Evolutionary conservation across 2,888 invertebrate species (phyloP).

Genomic region (Catocala nupta): DNA sequence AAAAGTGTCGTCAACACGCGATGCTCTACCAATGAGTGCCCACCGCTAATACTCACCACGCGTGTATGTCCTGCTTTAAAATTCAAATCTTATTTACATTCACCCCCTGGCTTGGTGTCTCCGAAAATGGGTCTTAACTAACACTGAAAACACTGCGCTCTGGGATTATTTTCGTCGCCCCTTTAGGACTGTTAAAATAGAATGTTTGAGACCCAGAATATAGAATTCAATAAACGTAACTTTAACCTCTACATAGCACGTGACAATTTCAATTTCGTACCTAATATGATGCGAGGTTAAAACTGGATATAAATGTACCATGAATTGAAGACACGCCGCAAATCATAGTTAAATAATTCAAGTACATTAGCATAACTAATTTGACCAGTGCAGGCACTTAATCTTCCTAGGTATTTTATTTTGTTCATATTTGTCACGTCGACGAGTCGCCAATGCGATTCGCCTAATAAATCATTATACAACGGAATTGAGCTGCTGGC

Average conservation of each 20-base stretch:
- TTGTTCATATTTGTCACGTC: constrained; percentile 39
- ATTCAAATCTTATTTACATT: constrained; percentile 84
- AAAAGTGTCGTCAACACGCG: constrained; percentile 44
- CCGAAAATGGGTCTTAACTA: constrained; percentile 73
- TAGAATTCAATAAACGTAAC: constrained; percentile 74
- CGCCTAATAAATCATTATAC: constrained; percentile 58
- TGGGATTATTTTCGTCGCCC: constrained; percentile 79
- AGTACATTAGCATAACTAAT: constrained; percentile 21
- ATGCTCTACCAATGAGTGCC: constrained; percentile 37
- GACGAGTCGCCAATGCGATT: constrained; percentile 53
- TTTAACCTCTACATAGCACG: constrained; percentile 15
- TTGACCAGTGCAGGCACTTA: constrained; percentile 21
- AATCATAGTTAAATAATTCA: constrained; percentile 11
- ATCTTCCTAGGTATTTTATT: constrained; percentile 39
- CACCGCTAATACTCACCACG: constrained; percentile 39
- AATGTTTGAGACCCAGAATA: constrained; percentile 71
- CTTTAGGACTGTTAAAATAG: constrained; percentile 78
- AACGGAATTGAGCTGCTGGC: constrained; percentile 35
- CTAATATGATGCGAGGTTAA: not conserved
- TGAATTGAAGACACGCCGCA: not conserved
- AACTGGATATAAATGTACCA: not conserved
- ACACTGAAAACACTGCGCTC: constrained; percentile 67
- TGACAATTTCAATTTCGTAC: not conserved
- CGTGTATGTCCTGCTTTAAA: constrained; percentile 69
- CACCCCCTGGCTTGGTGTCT: constrained; percentile 68